Conservation (phyloP, 2,113 vertebrate genomes). For the Gracilinanus agilis region DNA sequence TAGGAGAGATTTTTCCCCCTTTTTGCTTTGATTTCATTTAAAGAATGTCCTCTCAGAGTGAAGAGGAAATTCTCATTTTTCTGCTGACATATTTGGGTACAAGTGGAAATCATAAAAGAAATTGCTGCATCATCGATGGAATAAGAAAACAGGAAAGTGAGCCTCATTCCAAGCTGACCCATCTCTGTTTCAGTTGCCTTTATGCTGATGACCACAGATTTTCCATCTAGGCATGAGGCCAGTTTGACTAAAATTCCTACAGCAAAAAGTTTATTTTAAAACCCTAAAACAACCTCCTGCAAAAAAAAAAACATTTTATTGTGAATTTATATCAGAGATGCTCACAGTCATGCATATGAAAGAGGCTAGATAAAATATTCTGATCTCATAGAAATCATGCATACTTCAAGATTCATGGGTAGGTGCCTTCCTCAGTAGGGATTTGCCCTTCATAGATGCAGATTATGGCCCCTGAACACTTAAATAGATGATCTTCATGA, state of each 20-base stretch:
- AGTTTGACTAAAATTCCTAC: constrained; percentile 71
- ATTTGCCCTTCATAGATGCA: not conserved
- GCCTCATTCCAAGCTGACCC: constrained; percentile 72
- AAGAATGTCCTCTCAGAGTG: constrained; percentile 59
- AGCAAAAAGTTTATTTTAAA: constrained; percentile 71
- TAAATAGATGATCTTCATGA: not conserved
- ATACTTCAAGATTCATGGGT: constrained; percentile 34
- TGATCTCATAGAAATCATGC: constrained; percentile 36
- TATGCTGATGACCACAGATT: constrained; percentile 74
- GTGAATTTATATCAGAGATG: constrained; percentile 58
- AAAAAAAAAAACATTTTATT: constrained; percentile 55
- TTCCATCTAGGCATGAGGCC: constrained; percentile 71
- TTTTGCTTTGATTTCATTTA: constrained; percentile 60
- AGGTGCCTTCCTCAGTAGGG: not conserved
- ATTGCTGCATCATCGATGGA: constrained; percentile 77
- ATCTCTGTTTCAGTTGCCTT: constrained; percentile 75
- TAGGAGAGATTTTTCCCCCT: not conserved
- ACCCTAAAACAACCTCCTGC: constrained; percentile 40
- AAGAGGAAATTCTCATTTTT: constrained; percentile 70
- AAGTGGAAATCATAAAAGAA: constrained; percentile 79
- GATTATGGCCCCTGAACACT: not conserved
- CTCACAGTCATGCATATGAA: constrained; percentile 57
- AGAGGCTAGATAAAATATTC: constrained; percentile 29
- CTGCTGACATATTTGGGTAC: constrained; percentile 76
- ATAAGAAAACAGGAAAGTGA: constrained; percentile 77